Evolutionary conservation across 1,140 invertebrate species (phyloP), one percentile per base, ranked within the genome.

Genomic region (Drosophila lini): DNA sequence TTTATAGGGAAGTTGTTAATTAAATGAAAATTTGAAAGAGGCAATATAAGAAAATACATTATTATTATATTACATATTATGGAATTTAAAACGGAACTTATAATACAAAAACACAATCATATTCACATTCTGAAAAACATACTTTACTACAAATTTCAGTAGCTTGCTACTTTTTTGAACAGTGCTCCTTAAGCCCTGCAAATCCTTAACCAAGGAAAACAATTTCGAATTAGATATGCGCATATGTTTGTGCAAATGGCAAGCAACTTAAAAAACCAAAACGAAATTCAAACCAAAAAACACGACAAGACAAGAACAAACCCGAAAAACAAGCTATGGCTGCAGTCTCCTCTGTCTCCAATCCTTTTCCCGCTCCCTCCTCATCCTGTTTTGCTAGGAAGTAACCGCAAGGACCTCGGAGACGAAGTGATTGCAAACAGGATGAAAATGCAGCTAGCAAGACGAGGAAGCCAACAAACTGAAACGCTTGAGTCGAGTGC

Each of bases 221-320:
- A 89, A 88, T 83, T 88, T 63, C 60, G 65, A 80, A 80, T 88
- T 88, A 89, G 55, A 82, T 83, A 88, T 88, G 83, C 80, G 80
- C 83, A 86, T 86, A 86, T 88, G 83, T 86, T 86, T 88, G 73
- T 73, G 75, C 62, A 73, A 76, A 80, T 84, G 67, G 56, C 77
- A 80, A 76, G 79, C 68, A 84, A 62, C 44, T 65, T 73, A 65
- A 62, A 74, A 65, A 77, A 56, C 32, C 38, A 34, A 58, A 53
- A 31, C 53, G 58, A 42, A 48, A 76, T 32, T 34, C 13, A 13
- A 48, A 40, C 32, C n/a, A 48, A 16, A 42, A 45, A 36, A 34
- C 19, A 80, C 16, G 47, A 67, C 28, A 63, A 31, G 58, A 50
- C 59, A 53, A 50, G 52, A 77, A 44, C 28, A 44, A 44, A 42